Evolutionary conservation across 2,113 vertebrate species (phyloP).

Genomic region (Lophotis ruficrista): DNA sequence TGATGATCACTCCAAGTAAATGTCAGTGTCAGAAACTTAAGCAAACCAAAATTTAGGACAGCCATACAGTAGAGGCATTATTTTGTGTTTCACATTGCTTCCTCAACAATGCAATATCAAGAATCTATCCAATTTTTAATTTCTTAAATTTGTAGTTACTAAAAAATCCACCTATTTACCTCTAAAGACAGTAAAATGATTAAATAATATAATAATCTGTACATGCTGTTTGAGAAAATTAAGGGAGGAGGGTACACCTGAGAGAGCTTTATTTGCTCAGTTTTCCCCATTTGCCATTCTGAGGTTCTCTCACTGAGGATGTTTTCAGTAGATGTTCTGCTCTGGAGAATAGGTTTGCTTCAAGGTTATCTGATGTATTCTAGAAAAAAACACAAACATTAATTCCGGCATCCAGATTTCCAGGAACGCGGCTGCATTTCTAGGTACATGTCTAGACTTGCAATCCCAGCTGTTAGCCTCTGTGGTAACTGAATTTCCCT

Average conservation of each 20-base stretch:
- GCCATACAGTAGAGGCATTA: background rate
- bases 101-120: background rate
- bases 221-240: background rate
- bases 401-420: background rate
- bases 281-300: background rate
- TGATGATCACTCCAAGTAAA: background rate
- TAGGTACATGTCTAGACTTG: background rate
- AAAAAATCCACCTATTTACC: background rate
- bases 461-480: background rate
- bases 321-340: background rate
- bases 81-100: background rate
- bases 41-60: background rate
- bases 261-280: background rate
- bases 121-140: background rate
- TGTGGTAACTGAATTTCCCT: background rate
- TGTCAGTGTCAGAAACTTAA: background rate
- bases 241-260: accelerated
- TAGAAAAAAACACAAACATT: background rate
- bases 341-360: background rate
- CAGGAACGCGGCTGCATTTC: background rate
- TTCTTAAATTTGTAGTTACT: background rate
- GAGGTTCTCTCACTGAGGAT: background rate
- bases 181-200: background rate
- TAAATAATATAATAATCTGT: background rate
- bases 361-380: background rate